Evolutionary conservation across 2,888 invertebrate genomes (phyloP), one percentile per base, ranked within the genome.

Genomic region (Xylocampa areola): DNA sequence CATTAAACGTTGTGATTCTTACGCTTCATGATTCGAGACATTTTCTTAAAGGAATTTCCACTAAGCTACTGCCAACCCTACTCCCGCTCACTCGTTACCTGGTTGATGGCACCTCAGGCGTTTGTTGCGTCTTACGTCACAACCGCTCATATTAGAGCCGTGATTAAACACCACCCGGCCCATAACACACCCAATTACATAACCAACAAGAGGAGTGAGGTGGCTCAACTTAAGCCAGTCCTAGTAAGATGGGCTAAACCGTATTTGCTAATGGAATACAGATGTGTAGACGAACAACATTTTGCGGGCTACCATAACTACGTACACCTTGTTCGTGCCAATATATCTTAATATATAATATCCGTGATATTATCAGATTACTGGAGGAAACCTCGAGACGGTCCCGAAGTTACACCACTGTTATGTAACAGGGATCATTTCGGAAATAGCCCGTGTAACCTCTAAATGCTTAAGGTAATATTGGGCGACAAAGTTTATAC

Each of bases 201-300:
- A 73, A 70, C 73, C 68, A 70, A 65, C 57, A 47, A 63, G 75
- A 59, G 69, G 65, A 76, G 60, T 43, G 64, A 35, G 62, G 76
- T 14, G 71, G 86, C 47, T 83, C 90, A 77, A 44, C 19, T 14
- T 73, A 77, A 51, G 71, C 67, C 88, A 87, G 91, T 59, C 68
- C 74, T 77, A 81, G 74, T 77, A 70, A 81, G 82, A 82, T 76
- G 84, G 80, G 84, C 82, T 88, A 87, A 90, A 88, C 86, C 85
- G 82, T 90, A 87, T 90, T 92, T 90, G 88, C 90, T 91, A 91
- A 92, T 92, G 89, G 90, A 91, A 92, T 90, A 90, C 89, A 91
- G 86, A 90, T 90, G 91, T 89, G 86, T 80, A 84, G 84, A 86
- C 79, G 88, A 89, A 84, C 87, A 87, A 89, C 85, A 89, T 90